These are phyloP conservation scores for Orthosia incerta DNA, from an alignment of 2,888 invertebrate genomes.

Conservation along the genomic window DNA sequence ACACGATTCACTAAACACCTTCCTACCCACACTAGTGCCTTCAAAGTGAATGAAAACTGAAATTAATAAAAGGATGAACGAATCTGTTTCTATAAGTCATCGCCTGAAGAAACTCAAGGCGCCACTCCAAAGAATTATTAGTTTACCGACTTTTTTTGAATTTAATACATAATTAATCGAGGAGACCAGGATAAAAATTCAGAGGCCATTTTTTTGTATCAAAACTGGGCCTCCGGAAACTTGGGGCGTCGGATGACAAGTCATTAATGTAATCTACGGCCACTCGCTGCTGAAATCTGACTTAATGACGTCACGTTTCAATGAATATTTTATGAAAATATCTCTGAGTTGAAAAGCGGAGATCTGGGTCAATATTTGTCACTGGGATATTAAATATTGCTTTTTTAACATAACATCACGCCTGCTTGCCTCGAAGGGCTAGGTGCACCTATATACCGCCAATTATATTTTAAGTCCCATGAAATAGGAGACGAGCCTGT, in stretches of 20 bases:
- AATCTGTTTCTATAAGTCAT: constrained; percentile 59
- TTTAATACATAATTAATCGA: constrained; percentile 70
- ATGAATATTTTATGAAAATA: constrained; percentile 53
- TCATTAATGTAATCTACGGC: constrained; percentile 60
- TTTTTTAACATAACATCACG: background rate
- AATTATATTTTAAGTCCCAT: too few species aligned
- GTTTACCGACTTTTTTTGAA: constrained; percentile 68
- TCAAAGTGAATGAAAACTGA: constrained; percentile 52
- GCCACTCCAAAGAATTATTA: constrained; percentile 65
- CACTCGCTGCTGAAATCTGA: constrained; percentile 43
- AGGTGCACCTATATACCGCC: too few species aligned
- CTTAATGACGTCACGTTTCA: constrained; percentile 49
- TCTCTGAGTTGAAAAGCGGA: constrained; percentile 6
- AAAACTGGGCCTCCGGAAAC: constrained; percentile 45
- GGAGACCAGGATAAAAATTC: constrained; percentile 46
- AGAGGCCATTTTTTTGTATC: constrained; percentile 58
- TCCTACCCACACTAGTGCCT: constrained; percentile 23
- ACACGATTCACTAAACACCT: constrained; percentile 54
- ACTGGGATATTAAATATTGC: constrained; percentile 1
- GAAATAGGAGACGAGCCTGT: too few species aligned
- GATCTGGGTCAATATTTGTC: constrained; percentile 24
- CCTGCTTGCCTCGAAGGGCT: too few species aligned
- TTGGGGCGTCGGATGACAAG: constrained; percentile 55
- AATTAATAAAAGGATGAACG: constrained; percentile 49
- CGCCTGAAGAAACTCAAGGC: constrained; percentile 31